These are phyloP conservation scores for Drosophila rhopaloa DNA, from an alignment of 1,140 invertebrate genomes.

Conservation along the genomic window DNA sequence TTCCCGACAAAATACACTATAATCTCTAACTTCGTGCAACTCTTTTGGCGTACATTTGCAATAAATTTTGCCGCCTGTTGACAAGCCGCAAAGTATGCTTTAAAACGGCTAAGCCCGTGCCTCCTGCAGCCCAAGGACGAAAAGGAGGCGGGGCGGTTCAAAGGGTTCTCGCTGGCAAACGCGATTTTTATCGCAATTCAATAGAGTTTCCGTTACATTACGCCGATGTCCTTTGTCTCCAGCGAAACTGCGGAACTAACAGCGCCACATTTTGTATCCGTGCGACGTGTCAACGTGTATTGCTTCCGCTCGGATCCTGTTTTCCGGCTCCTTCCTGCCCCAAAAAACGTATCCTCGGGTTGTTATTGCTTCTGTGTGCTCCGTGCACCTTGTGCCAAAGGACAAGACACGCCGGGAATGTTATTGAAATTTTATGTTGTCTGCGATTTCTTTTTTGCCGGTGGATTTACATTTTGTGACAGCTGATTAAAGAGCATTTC, in stretches of 20 bases:
- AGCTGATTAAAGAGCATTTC: conserved; percentile 47
- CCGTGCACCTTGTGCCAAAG: conserved; percentile 51
- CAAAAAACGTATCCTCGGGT: conserved; percentile 12
- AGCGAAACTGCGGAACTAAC: conserved; percentile 69
- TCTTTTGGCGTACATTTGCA: conserved; percentile 77
- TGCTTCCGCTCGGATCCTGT: conserved; percentile 69
- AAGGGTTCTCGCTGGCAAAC: conserved; percentile 58
- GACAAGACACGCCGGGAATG: conserved; percentile 35
- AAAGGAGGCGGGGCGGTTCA: conserved; percentile 21
- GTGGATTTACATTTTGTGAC: conserved; percentile 64
- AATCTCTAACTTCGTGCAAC: conserved; percentile 36
- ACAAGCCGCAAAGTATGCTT: conserved; percentile 81
- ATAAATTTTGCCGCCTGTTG: conserved; percentile 75
- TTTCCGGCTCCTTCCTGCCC: conserved; percentile 15
- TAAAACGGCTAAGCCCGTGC: conserved; percentile 65
- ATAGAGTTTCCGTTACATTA: conserved; percentile 82
- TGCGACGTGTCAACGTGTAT: conserved; percentile 81
- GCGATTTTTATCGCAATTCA: conserved; percentile 82
- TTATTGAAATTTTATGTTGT: conserved; percentile 81
- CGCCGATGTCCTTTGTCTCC: conserved; percentile 66
- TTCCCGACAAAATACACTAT: neutral
- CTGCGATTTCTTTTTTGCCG: conserved; percentile 55
- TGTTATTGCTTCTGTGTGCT: conserved; percentile 27
- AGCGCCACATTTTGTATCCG: conserved; percentile 79
- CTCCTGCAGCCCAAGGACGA: conserved; percentile 20